phyloP scores from a whole-genome alignment of 2,888 invertebrate species.

The Rhamphomyia laevipes region DNA sequence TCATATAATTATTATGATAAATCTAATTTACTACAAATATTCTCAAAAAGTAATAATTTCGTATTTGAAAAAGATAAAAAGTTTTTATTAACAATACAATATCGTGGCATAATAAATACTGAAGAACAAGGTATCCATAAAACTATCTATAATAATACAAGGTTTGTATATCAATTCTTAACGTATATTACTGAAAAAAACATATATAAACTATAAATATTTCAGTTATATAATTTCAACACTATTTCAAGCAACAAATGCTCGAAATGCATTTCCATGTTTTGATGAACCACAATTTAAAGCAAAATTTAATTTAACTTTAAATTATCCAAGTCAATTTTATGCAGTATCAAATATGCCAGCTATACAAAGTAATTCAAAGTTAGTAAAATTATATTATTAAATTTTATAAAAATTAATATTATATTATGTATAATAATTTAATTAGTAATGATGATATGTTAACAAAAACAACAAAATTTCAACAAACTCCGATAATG shows the following conservation, averaged over 20 bases:
- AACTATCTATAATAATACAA: constrained; percentile 27
- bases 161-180: constrained; percentile 49
- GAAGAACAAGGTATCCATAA: constrained; percentile 21
- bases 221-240: constrained; percentile 51
- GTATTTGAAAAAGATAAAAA: constrained; percentile 24
- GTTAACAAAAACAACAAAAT: constrained; percentile 32
- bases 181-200: too few species aligned
- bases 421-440: too few species aligned
- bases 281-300: constrained; percentile 67
- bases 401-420: too few species aligned
- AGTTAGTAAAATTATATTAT: too few species aligned
- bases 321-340: constrained; percentile 27
- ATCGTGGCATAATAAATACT: constrained; percentile 43
- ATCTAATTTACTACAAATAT: constrained; percentile 24
- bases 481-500: constrained; percentile 50
- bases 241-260: constrained; percentile 56
- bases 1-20: constrained; percentile 19
- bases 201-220: background rate
- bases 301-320: constrained; percentile 46
- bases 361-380: too few species aligned
- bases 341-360: constrained; percentile 41
- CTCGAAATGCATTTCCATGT: constrained; percentile 63
- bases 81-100: constrained; percentile 41
- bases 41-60: constrained; percentile 23
- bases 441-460: background rate